phyloP scores from a whole-genome alignment of 1,140 invertebrate species.

The Saccostrea glomerata region DNA sequence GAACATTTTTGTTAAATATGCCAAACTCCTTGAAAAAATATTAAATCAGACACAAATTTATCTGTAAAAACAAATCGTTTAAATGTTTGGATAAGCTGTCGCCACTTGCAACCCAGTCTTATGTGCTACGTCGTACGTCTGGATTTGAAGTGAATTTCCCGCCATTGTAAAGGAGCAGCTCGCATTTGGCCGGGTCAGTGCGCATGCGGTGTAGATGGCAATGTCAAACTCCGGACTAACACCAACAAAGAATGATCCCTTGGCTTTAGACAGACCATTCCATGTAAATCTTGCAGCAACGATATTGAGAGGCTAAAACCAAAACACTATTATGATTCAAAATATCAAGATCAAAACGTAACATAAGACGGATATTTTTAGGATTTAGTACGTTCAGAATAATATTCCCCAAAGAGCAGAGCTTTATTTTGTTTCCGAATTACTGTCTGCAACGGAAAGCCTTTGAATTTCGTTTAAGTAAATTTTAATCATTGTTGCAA shows the following conservation, averaged over 20 bases:
- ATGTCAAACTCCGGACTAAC: conserved; percentile 57
- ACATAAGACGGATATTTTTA: too few relatives aligned
- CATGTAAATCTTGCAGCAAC: conserved; percentile 49
- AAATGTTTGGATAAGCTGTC: conserved; percentile 49
- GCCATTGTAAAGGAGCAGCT: conserved; percentile 48
- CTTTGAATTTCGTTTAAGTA: too few relatives aligned
- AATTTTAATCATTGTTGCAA: too few relatives aligned
- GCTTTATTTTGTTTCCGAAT: too few relatives aligned
- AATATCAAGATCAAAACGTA: too few relatives aligned
- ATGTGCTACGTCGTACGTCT: conserved; percentile 52
- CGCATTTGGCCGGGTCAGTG: conserved; percentile 41
- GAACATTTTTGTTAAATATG: too few relatives aligned
- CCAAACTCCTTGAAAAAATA: too few relatives aligned
- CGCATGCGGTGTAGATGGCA: conserved; percentile 50
- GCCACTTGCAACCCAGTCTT: conserved; percentile 46
- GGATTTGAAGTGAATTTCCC: conserved; percentile 37
- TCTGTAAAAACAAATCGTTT: neutral
- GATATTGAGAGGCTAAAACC: conserved; percentile 41
- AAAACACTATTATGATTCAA: too few relatives aligned
- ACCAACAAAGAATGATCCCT: conserved; percentile 49
- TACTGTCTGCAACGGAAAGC: too few relatives aligned
- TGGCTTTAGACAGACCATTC: conserved; percentile 47
- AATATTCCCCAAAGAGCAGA: too few relatives aligned
- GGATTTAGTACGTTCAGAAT: too few relatives aligned
- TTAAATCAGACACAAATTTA: too few relatives aligned